Evolutionary conservation across 1,140 invertebrate species (phyloP), one percentile per base, ranked within the genome.

Genomic region (Drosophila guanche): DNA sequence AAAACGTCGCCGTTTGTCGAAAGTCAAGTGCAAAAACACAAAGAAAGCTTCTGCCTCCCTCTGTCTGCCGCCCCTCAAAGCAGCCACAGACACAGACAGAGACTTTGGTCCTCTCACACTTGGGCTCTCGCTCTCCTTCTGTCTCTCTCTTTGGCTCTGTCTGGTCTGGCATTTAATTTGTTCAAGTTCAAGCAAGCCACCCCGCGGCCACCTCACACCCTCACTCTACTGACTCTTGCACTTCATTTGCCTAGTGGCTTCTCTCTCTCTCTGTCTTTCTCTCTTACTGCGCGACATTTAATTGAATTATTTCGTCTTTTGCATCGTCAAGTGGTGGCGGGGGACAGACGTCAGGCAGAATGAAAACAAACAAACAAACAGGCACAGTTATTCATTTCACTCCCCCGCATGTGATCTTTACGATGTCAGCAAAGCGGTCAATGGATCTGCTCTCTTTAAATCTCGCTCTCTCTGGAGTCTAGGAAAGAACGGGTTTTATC

Each of bases 1-100:
- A 88, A 86, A 88, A 67, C 77, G 80, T 54, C 59, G 79, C 58
- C 79, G 75, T 40, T 78, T 51, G 76, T 37, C 72, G 72, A 86
- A 86, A 75, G 83, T 86, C 81, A 86, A 86, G 83, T 88, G 83
- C 81, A 86, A 60, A 68, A 66, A 57, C 58, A 84, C 77, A 85
- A 84, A 86, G 76, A 84, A 81, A 86, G 58, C 53, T 37, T 57
- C 16, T 53, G 47, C 61, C 25, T 33, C 54, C 50, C 41, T 58
- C 48, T 16, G 37, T 22, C 22, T 52, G 29, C 14, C 37, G 10
- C 33, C 41, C 43, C 37, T 5, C 4, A 41, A 51, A 14, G 41
- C 41, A 59, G 33, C 27, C 56, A 4, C 55, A 23, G 16, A n/a
- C 12, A 5, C 5, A 6, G 4, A 8, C 42, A 45, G 23, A 33